Conservation (phyloP, 2,113 vertebrate genomes). For the Danio rerio region DNA sequence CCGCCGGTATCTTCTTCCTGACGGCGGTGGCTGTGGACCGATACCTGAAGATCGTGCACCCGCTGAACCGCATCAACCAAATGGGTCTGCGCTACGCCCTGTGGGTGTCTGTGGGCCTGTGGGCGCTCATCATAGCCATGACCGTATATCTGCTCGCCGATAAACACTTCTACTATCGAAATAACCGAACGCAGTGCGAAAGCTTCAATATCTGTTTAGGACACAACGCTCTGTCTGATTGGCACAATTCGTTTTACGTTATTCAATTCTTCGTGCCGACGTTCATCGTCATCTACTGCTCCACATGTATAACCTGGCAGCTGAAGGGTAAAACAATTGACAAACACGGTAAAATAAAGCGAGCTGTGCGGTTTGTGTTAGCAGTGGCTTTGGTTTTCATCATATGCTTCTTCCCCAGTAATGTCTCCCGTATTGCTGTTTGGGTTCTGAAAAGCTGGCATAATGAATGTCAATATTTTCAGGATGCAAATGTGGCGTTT, state of each 20-base stretch:
- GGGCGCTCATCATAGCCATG: slow-evolving; percentile 71
- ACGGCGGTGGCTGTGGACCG: slow-evolving; percentile 78
- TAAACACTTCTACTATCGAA: slow-evolving; percentile 63
- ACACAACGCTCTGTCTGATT: slow-evolving; percentile 67
- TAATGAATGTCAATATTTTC: slow-evolving; percentile 69
- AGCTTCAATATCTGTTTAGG: slow-evolving; percentile 81
- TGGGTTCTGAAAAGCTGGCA: slow-evolving; percentile 75
- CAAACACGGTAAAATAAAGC: slow-evolving; percentile 73
- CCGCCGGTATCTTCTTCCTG: slow-evolving; percentile 80
- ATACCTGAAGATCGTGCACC: slow-evolving; percentile 79
- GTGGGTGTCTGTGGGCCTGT: slow-evolving; percentile 70
- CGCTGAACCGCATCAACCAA: slow-evolving; percentile 67
- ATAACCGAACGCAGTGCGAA: slow-evolving; percentile 77
- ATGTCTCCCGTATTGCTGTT: slow-evolving; percentile 71
- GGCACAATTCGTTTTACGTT: slow-evolving; percentile 78
- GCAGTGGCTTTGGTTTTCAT: slow-evolving; percentile 77
- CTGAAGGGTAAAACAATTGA: slow-evolving; percentile 73
- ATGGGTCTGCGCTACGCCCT: slow-evolving; percentile 71
- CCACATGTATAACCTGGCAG: slow-evolving; percentile 73
- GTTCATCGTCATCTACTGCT: slow-evolving; percentile 75
- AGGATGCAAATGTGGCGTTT: slow-evolving; percentile 73
- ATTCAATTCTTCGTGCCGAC: slow-evolving; percentile 74
- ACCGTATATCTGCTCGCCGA: slow-evolving; percentile 71
- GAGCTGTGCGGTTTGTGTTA: slow-evolving; percentile 75
- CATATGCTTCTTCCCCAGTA: slow-evolving; percentile 79